Evolutionary conservation across 2,797 vertebrate species (phyloP), one percentile per base, ranked within the genome.

Genomic region (Diceros bicornis): DNA sequence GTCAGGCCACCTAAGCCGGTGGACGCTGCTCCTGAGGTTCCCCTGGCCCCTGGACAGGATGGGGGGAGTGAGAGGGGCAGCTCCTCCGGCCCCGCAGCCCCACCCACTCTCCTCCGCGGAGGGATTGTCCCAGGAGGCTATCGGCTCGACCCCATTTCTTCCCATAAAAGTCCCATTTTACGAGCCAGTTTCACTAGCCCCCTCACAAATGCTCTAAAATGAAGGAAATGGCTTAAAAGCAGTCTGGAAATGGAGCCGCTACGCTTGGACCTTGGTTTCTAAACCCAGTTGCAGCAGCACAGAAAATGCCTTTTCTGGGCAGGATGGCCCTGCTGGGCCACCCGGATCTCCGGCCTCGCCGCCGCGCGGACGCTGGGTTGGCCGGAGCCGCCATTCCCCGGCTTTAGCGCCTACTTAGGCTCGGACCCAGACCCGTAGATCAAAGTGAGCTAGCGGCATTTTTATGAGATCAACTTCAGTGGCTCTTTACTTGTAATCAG

Each of bases 381-480:
- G 96, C 93, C 7, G 0, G n/a, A 94, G 95, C 90, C 88, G 78
- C 96, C 95, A 97, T 98, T 97, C 97, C 84, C 90, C 0, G 10
- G 88, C 85, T 95, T 98, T 94, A 98, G 97, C 77, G 87, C 97
- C 96, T 97, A 78, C 94, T 96, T 97, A 97, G 96, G 87, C 97
- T 97, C 20, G 68, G 94, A 98, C 97, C 94, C 92, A 96, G 90
- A 97, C 82, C 37, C 0, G 1, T 85, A 79, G 98, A 98, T 98
- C 98, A 98, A 98, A 98, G 98, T 97, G 79, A 97, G 97, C 97
- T 98, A 91, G 34, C 97, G 82, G 64, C 68, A 90, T 87, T 98
- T 98, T 98, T 98, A 98, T 97, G 98, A 96, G 96, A 97, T 97
- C 97, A 98, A 98, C 98, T 97, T 97, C 98, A 96, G 95, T 84